Base-by-base conservation (phyloP, 2,797 vertebrate species). In the Picus viridis region DNA sequence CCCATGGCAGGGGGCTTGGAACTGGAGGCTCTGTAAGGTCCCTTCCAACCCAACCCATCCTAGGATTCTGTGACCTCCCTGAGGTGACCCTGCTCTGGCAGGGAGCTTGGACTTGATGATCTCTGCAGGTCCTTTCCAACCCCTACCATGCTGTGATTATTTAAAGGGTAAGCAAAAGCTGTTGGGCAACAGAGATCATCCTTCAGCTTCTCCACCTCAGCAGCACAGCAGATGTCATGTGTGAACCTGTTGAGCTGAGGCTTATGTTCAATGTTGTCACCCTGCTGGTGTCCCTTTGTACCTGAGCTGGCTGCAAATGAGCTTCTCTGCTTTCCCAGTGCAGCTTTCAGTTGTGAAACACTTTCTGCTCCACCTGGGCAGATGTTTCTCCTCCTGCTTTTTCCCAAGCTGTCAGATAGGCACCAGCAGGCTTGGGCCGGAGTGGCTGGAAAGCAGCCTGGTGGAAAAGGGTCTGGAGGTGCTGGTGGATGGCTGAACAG, bases 291-390 rank as follows among this genome's bases (percentile, higher is more conserved):
- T 71, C 72, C 57, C 1, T 0, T 5, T 16, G 78, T 41, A 56
- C 76, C 69, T 1, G 6, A 9, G 18, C 23, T 1, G 5, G 43
- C 9, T 49, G 56, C 6, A 39, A 54, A 45, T 2, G 3, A 2
- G 0, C 16, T 76, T 32, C 39, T 36, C 2, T 47, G 10, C 45
- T 13, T 34, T 79, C 16, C 18, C 20, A 27, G 73, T 61, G 10
- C 3, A 0, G 32, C 67, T 32, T 36, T 16, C 23, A 72, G 81
- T 32, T 36, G 49, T 17, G 54, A 54, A 70, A 36, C 1, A 0
- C 79, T 29, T 71, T 10, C 84, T 63, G 36, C 36, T 65, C 85
- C 1, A 0, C 17, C 19, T 45, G 67, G 53, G 23, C 41, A 8
- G 29, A 15, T 17, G 32, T 23, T 19, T 19, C 67, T 36, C n/a